Percentiles rank a stretch among this genome's conserved stretches.
phyloP scores from a whole-genome alignment of 2,797 vertebrate species.

The Sciaenops ocellatus region DNA sequence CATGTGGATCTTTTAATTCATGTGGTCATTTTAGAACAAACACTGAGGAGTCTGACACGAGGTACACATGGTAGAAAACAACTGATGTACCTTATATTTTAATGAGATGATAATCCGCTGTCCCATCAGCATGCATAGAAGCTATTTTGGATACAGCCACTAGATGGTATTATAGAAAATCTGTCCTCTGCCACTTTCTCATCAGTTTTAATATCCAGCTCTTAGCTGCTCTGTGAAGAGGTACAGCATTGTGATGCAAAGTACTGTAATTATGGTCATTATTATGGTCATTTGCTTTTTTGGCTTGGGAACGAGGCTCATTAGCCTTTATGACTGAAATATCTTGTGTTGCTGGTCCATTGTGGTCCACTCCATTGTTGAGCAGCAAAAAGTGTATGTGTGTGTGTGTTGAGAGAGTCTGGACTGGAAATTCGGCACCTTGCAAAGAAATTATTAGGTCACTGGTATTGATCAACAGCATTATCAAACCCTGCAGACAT shows the following conservation, averaged over 20 bases:
- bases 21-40: not conserved
- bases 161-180: slow-evolving; percentile 33
- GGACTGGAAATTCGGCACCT: not conserved
- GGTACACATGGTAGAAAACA: not conserved
- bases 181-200: slow-evolving; percentile 2
- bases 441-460: slow-evolving; percentile 7
- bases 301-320: slow-evolving; percentile 40
- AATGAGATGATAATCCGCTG: not conserved
- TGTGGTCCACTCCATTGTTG: slow-evolving; percentile 18
- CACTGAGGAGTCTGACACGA: not conserved
- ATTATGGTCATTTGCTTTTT: slow-evolving; percentile 53
- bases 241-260: slow-evolving; percentile 49
- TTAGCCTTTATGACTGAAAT: slow-evolving; percentile 60
- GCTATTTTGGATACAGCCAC: not conserved
- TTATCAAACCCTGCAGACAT: slow-evolving; percentile 21
- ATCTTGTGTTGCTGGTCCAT: slow-evolving; percentile 33
- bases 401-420: not conserved
- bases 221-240: slow-evolving; percentile 32
- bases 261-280: slow-evolving; percentile 56
- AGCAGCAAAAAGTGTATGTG: slow-evolving; percentile 6
- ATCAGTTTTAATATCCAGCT: slow-evolving; percentile 17
- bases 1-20: not conserved
- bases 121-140: not conserved
- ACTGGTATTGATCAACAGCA: slow-evolving; percentile 23
- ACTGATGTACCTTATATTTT: not conserved